Conservation (phyloP, 2,888 invertebrate species). For the Polydrusus pterygomalis region DNA sequence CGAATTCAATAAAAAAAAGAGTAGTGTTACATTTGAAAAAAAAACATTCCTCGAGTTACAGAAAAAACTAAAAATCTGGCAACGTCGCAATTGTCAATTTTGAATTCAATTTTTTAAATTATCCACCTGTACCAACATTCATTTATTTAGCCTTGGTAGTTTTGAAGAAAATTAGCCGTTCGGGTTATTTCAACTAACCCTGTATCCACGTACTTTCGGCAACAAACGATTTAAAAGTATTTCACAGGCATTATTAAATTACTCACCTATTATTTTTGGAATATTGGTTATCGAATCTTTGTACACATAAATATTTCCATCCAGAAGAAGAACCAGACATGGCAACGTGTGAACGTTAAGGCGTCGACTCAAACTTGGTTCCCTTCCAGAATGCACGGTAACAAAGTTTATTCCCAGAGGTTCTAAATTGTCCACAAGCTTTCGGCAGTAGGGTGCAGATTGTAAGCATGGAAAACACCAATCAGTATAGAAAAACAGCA, state of each 20-base stretch:
- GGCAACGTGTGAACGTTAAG: slow-evolving; percentile 89
- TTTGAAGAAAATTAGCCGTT: no score
- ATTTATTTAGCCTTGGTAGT: no score
- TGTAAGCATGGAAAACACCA: slow-evolving; percentile 95
- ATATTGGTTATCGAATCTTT: slow-evolving; percentile 87
- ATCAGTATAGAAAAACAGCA: slow-evolving; percentile 94
- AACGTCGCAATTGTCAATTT: no score
- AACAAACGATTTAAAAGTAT: not conserved
- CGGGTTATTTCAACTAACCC: no score
- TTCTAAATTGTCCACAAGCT: slow-evolving; percentile 89
- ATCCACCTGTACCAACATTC: no score
- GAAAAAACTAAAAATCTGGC: no score
- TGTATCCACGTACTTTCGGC: no score
- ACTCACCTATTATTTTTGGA: slow-evolving; percentile 85
- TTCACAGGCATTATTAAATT: not conserved
- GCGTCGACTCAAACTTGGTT: slow-evolving; percentile 84
- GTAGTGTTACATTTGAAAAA: no score
- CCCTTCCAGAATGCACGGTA: slow-evolving; percentile 90
- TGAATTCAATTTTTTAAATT: no score
- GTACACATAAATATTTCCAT: slow-evolving; percentile 89
- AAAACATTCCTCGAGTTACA: no score
- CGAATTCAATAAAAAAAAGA: no score
- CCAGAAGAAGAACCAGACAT: slow-evolving; percentile 85
- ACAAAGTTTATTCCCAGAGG: slow-evolving; percentile 77
- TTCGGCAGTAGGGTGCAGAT: slow-evolving; percentile 89